Conservation (phyloP, 2,888 invertebrate species). For the Trimorus sp. region DNA sequence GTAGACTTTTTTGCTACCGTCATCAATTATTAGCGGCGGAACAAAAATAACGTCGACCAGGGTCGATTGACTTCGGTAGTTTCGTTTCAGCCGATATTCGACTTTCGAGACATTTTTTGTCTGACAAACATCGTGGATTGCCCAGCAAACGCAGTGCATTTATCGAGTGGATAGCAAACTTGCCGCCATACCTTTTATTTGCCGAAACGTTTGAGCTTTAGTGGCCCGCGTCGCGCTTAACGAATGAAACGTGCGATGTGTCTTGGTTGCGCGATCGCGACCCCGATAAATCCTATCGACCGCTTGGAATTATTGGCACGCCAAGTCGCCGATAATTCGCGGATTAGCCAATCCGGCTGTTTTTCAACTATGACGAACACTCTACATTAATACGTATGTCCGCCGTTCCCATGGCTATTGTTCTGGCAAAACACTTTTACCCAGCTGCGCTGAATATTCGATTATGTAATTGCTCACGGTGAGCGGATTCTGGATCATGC, state of each 20-base stretch:
- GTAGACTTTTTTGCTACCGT: too few species aligned
- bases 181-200: constrained; percentile 60
- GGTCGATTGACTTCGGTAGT: constrained; percentile 26
- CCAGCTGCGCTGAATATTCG: too few species aligned
- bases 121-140: constrained; percentile 55
- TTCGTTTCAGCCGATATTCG: background rate
- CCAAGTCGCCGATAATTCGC: constrained; percentile 44
- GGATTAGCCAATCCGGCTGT: constrained; percentile 35
- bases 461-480: too few species aligned
- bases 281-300: constrained; percentile 69
- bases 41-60: constrained; percentile 44
- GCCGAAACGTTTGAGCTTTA: constrained; percentile 42
- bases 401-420: constrained; percentile 12
- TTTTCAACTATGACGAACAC: constrained; percentile 43
- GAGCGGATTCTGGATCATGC: too few species aligned
- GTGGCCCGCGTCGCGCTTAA: constrained; percentile 49
- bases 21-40: too few species aligned
- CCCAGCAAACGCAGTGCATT: constrained; percentile 48
- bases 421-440: constrained; percentile 19
- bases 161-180: constrained; percentile 63
- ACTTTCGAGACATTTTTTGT: constrained; percentile 43
- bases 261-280: constrained; percentile 67
- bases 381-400: constrained; percentile 34
- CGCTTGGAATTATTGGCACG: constrained; percentile 57
- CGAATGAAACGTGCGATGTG: constrained; percentile 64